Percentiles rank a stretch among this genome's conserved stretches.
phyloP scores from a whole-genome alignment of 1,140 invertebrate genomes.

The Caerostris darwini region DNA sequence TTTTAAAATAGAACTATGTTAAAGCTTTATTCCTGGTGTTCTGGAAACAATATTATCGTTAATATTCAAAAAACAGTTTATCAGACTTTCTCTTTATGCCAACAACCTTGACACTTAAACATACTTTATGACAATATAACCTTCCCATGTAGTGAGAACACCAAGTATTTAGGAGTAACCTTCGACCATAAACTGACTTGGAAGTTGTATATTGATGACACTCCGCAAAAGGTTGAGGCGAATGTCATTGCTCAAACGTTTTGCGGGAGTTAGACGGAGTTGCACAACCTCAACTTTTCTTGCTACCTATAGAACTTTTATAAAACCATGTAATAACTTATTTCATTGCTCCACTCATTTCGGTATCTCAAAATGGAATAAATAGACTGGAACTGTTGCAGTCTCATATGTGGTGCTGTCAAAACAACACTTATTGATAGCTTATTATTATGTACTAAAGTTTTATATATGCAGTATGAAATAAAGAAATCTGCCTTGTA shows the following conservation, averaged over 20 bases:
- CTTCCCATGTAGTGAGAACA: constrained; percentile 1
- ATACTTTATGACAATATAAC: constrained; percentile 12
- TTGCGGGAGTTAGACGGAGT: constrained; percentile 12
- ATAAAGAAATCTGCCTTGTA: not conserved
- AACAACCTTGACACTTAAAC: not conserved
- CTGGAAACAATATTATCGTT: too few relatives aligned
- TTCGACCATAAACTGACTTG: constrained; percentile 24
- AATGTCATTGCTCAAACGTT: not conserved
- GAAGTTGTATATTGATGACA: constrained; percentile 26
- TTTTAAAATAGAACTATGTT: too few relatives aligned
- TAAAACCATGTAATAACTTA: constrained; percentile 29
- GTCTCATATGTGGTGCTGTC: not conserved
- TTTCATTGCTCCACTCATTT: not conserved
- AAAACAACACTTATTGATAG: not conserved
- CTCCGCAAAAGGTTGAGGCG: not conserved
- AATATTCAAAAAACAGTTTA: not conserved
- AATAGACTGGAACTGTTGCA: not conserved
- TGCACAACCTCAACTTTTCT: not conserved
- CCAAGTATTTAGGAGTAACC: constrained; percentile 34
- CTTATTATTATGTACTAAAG: not conserved
- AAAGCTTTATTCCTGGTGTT: too few relatives aligned
- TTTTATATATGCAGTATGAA: not conserved
- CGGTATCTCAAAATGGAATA: not conserved
- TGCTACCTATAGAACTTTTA: constrained; percentile 24
- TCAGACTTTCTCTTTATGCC: constrained; percentile 29